These are phyloP conservation scores for Podiceps cristatus DNA, from an alignment of 2,113 vertebrate species.

Conservation along the genomic window DNA sequence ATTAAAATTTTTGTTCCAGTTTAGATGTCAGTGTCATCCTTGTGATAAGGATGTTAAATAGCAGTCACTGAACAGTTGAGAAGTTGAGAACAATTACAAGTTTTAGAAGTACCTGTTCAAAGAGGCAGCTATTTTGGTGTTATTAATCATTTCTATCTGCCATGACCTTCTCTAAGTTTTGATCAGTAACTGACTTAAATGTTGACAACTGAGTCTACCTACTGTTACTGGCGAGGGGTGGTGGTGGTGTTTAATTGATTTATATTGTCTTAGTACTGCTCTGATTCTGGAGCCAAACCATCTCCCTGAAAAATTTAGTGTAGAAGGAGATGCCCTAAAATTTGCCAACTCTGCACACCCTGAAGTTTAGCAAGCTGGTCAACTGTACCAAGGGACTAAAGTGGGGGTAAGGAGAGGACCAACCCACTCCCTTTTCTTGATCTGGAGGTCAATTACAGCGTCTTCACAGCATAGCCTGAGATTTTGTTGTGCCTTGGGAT, in stretches of 20 bases:
- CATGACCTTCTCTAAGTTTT: neutral
- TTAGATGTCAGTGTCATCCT: neutral
- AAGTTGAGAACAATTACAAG: neutral
- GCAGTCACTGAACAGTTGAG: neutral
- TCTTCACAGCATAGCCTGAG: neutral
- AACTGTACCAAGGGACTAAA: neutral
- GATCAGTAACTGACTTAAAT: neutral
- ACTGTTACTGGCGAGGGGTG: neutral
- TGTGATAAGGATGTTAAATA: neutral
- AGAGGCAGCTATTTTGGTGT: neutral
- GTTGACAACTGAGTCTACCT: neutral
- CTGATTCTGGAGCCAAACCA: neutral
- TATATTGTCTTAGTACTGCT: neutral
- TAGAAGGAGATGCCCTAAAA: neutral
- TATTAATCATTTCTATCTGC: neutral
- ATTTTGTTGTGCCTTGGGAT: neutral
- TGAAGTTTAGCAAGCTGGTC: neutral
- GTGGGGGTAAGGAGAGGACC: neutral
- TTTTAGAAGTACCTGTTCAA: neutral
- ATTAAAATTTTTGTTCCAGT: neutral
- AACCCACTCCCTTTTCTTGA: neutral
- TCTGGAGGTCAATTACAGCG: neutral
- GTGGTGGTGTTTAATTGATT: neutral
- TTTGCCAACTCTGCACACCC: neutral
- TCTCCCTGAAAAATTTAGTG: neutral